Conservation (phyloP, 1,140 invertebrate species). For the Meloidogyne chitwoodi region DNA sequence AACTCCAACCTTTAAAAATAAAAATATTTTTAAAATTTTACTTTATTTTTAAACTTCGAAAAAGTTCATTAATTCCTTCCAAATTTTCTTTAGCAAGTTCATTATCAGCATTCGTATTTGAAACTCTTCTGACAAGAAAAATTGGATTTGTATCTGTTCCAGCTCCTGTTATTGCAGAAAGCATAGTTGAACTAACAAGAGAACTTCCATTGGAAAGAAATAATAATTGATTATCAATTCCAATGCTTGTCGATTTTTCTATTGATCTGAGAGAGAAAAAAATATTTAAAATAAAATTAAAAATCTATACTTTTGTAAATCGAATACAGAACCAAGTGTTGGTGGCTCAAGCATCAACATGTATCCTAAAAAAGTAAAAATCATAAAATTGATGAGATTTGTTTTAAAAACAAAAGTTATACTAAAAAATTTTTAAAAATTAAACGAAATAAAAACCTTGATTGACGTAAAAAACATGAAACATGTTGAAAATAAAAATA, state of each 20-base stretch:
- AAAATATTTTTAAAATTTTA: background rate
- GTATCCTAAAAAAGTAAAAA: slow-evolving; percentile 7
- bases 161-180: slow-evolving; percentile 25
- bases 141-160: slow-evolving; percentile 41
- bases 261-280: background rate
- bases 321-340: slow-evolving; percentile 34
- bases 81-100: slow-evolving; percentile 21
- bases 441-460: background rate
- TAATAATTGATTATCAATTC: slow-evolving; percentile 24
- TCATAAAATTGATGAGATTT: too few species aligned
- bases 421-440: too few species aligned
- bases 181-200: slow-evolving; percentile 14
- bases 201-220: slow-evolving; percentile 35
- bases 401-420: too few species aligned
- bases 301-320: slow-evolving; percentile 24
- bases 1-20: slow-evolving; percentile 24
- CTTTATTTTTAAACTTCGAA: slow-evolving; percentile 19
- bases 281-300: background rate
- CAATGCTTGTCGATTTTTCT: background rate
- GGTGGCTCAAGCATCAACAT: slow-evolving; percentile 39
- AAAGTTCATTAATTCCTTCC: slow-evolving; percentile 40
- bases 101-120: slow-evolving; percentile 11
- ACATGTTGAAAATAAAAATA: slow-evolving; percentile 24
- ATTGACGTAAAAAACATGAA: slow-evolving; percentile 42
- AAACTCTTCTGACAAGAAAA: slow-evolving; percentile 31